These are phyloP conservation scores for Nettapus auritus DNA, from an alignment of 2,113 vertebrate genomes.

Conservation along the genomic window DNA sequence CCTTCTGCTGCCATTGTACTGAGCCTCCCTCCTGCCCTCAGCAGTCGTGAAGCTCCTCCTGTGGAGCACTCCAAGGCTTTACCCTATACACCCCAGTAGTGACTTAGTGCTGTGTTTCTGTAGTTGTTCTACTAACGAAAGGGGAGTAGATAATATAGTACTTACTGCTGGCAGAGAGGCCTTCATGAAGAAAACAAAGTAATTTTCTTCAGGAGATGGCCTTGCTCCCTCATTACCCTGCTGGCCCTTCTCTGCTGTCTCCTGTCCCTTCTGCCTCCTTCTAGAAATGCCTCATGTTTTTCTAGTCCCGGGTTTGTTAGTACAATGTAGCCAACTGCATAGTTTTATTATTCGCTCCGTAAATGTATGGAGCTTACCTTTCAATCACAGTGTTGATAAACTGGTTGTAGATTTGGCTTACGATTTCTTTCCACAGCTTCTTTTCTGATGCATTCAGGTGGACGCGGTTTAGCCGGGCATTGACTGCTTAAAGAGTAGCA, in stretches of 20 bases:
- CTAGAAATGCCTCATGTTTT: slow-evolving; percentile 80
- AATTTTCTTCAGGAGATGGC: slow-evolving; percentile 69
- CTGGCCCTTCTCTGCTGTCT: slow-evolving; percentile 69
- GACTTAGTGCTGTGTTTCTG: slow-evolving; percentile 27
- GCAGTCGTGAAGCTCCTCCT: slow-evolving; percentile 60
- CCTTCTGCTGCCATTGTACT: slow-evolving; percentile 97
- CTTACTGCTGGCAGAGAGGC: neutral
- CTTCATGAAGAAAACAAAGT: slow-evolving; percentile 53
- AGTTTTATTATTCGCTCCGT: slow-evolving; percentile 50
- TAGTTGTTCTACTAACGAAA: slow-evolving; percentile 69
- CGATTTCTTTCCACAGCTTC: slow-evolving; percentile 30
- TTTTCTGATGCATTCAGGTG: slow-evolving; percentile 32
- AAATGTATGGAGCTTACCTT: slow-evolving; percentile 60
- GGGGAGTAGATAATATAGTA: neutral
- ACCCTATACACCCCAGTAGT: slow-evolving; percentile 78
- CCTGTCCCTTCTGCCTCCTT: slow-evolving; percentile 75
- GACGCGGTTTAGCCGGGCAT: slow-evolving; percentile 25
- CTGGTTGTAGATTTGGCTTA: slow-evolving; percentile 39
- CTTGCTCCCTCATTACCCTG: slow-evolving; percentile 62
- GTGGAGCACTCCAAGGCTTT: slow-evolving; percentile 93
- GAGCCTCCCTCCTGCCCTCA: slow-evolving; percentile 84
- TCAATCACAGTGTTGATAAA: slow-evolving; percentile 66
- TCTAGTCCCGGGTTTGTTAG: slow-evolving; percentile 85
- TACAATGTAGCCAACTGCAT: slow-evolving; percentile 56
- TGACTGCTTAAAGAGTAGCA: neutral